These are phyloP conservation scores for Phoeniculus purpureus DNA, from an alignment of 2,797 vertebrate genomes.

Conservation along the genomic window DNA sequence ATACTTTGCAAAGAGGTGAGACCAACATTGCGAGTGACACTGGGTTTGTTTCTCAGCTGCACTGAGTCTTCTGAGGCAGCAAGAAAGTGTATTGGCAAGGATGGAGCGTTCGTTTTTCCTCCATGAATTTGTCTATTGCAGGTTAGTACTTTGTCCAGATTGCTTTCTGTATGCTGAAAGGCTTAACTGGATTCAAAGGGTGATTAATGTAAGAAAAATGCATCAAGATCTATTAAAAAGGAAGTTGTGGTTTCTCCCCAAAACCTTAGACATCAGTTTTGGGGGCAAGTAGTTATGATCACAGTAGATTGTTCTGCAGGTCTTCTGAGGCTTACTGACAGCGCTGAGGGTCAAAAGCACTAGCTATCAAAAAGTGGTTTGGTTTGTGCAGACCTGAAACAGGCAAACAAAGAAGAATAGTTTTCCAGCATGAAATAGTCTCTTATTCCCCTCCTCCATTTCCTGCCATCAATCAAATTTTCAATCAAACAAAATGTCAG, in stretches of 20 bases:
- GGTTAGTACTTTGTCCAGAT: background rate
- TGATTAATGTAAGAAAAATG: background rate
- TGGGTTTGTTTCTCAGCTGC: background rate
- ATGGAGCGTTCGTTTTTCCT: background rate
- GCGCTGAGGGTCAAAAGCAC: background rate
- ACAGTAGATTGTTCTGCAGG: background rate
- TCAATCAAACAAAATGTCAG: conserved; percentile 9
- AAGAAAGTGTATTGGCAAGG: background rate
- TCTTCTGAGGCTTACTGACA: background rate
- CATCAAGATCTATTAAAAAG: background rate
- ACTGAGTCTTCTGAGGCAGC: background rate
- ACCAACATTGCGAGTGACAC: background rate
- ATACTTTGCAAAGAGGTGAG: background rate
- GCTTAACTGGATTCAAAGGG: background rate
- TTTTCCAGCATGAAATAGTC: conserved; percentile 1
- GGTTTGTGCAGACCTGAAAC: conserved; percentile 21
- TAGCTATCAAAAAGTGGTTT: background rate
- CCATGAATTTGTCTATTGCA: background rate
- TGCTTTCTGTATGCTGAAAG: background rate
- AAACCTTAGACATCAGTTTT: background rate
- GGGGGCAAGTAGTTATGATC: background rate
- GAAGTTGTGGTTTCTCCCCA: background rate
- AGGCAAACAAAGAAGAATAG: background rate
- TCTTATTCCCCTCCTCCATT: conserved; percentile 1
- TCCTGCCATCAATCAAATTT: conserved; percentile 19